A percentile compares a stretch with the other conserved stretches of the same genome.
Conservation (phyloP, 1,140 invertebrate species). For the Cydia pomonella region DNA sequence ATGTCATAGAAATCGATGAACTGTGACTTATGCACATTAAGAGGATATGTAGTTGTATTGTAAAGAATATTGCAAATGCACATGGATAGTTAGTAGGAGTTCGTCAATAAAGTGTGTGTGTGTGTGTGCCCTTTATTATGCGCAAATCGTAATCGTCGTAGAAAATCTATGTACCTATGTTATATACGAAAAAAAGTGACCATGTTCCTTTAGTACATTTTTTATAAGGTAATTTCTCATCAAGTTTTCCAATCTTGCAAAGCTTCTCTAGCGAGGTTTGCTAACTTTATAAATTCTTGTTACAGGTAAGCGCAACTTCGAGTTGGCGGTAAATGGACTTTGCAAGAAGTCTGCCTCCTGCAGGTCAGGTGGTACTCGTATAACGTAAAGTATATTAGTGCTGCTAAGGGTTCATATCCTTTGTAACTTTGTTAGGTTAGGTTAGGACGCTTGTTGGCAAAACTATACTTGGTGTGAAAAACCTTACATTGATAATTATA, state of each 20-base stretch:
- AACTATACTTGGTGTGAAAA: background rate
- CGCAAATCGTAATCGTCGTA: too few species aligned
- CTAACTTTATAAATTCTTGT: conserved; percentile 29
- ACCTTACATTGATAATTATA: background rate
- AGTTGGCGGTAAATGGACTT: conserved; percentile 4
- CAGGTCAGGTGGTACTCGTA: conserved; percentile 6
- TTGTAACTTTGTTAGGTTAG: background rate
- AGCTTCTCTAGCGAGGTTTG: conserved; percentile 6
- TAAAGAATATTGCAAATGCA: too few species aligned
- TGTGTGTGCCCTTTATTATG: too few species aligned
- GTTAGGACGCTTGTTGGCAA: background rate
- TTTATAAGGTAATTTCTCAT: conserved; percentile 1
- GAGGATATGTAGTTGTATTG: too few species aligned
- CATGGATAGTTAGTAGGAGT: too few species aligned
- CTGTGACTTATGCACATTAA: too few species aligned
- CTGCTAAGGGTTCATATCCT: background rate
- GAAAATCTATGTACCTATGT: too few species aligned
- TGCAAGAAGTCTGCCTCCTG: background rate
- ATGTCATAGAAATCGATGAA: too few species aligned
- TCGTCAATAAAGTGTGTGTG: too few species aligned
- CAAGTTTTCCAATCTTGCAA: conserved; percentile 17
- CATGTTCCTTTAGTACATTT: too few species aligned
- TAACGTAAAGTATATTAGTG: background rate
- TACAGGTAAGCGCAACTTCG: conserved; percentile 19
- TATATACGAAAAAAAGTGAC: too few species aligned